Evolutionary conservation across 2,888 invertebrate species (phyloP), one percentile per base, ranked within the genome.

Genomic region (Drosophila merina): DNA sequence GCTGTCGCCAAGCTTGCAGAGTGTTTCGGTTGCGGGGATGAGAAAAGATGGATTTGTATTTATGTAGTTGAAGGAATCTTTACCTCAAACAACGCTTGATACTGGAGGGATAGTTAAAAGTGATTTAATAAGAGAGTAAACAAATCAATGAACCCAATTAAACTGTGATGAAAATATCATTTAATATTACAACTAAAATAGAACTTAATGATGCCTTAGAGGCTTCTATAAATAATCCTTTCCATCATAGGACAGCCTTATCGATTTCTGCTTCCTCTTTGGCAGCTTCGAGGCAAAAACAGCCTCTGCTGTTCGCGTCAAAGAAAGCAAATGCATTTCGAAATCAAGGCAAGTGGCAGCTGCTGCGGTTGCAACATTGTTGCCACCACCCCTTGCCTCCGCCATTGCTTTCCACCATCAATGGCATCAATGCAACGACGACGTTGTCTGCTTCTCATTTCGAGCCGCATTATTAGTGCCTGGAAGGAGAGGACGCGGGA

Each of bases 361-460:
- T 76, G 69, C 72, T 76, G 83, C 62, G 88, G 83, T 82, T 79
- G 86, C 60, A 86, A 86, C 86, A 79, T 82, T 75, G 78, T 72
- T 71, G 52, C 10, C 57, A 55, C 55, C 49, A 31, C 45, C 58
- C 25, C 40, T 54, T 47, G 47, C 49, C 33, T 38, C 33, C 50
- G 20, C 20, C 20, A 20, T 58, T 47, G 69, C 42, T 49, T 45
- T 51, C 26, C 26, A 45, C 36, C 14, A 6, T 47, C 12, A 42
- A 10, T 6, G 40, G 44, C 38, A 45, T 51, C 48, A 10, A 44
- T 44, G 44, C 44, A 44, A 25, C 44, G 57, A 50, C 44, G 48
- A 25, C 58, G 57, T 54, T 26, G 38, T 38, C 40, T 28, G 47
- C 47, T 70, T 63, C 70, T 75, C 64, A 66, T 70, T 72, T 73